phyloP scores from a whole-genome alignment of 1,140 invertebrate species.

The Euschistus heros region DNA sequence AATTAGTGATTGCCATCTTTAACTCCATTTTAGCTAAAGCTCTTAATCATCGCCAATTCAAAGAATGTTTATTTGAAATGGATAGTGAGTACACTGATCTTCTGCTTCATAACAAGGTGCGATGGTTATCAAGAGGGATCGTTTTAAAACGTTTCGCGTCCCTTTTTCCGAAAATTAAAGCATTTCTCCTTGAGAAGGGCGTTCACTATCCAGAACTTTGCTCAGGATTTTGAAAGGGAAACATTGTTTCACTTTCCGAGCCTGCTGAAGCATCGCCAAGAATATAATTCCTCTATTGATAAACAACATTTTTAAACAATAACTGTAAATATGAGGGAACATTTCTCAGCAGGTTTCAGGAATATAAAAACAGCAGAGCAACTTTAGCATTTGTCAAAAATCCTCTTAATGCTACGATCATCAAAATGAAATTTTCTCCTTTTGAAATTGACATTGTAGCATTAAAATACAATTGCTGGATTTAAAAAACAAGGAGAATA shows the following conservation, averaged over 20 bases:
- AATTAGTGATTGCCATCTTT: slow-evolving; percentile 31
- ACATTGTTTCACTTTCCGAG: too few species aligned
- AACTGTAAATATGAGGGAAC: slow-evolving; percentile 8
- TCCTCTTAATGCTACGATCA: slow-evolving; percentile 10
- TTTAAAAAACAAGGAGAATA: slow-evolving; percentile 31
- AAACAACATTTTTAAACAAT: background rate
- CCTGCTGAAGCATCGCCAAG: too few species aligned
- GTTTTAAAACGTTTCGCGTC: too few species aligned
- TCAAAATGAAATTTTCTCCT: slow-evolving; percentile 20
- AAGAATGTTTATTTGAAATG: slow-evolving; percentile 32
- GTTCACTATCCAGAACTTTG: too few species aligned
- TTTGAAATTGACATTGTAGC: slow-evolving; percentile 25
- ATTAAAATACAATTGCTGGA: slow-evolving; percentile 30
- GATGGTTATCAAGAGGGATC: slow-evolving; percentile 30
- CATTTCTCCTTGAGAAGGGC: too few species aligned
- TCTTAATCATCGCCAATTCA: slow-evolving; percentile 32
- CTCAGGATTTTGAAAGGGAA: too few species aligned
- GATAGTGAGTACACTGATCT: slow-evolving; percentile 31
- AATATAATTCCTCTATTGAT: background rate
- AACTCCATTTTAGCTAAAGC: slow-evolving; percentile 32
- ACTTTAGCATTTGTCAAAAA: too few species aligned
- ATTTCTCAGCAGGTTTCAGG: slow-evolving; percentile 8
- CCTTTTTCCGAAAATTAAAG: slow-evolving; percentile 27
- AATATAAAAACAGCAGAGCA: slow-evolving; percentile 11
- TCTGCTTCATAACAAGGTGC: slow-evolving; percentile 31